Conservation (phyloP, 1,140 invertebrate genomes). For the Polypedilum pembai region DNA sequence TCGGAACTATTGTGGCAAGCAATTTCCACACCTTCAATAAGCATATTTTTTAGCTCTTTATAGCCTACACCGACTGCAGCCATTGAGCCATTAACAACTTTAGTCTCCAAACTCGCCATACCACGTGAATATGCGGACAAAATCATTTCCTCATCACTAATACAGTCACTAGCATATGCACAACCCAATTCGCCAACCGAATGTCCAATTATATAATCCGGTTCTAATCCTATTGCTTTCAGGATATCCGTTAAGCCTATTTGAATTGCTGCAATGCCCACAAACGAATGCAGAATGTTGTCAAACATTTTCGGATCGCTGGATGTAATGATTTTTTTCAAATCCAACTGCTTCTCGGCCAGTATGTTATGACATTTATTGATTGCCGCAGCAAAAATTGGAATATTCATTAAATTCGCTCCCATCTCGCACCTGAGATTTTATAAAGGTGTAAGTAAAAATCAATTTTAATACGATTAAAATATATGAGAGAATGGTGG, state of each 20-base stretch:
- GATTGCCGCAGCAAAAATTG: too few species aligned
- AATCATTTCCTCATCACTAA: constrained; percentile 77
- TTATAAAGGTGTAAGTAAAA: too few species aligned
- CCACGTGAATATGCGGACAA: constrained; percentile 79
- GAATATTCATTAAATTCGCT: too few species aligned
- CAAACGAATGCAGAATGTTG: constrained; percentile 79
- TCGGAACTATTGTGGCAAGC: constrained; percentile 84
- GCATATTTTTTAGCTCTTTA: constrained; percentile 49
- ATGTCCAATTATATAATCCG: constrained; percentile 79
- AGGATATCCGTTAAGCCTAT: constrained; percentile 79
- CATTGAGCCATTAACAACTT: constrained; percentile 73
- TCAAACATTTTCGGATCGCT: constrained; percentile 52
- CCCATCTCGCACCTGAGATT: too few species aligned
- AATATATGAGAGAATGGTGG: too few species aligned
- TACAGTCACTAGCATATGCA: constrained; percentile 78
- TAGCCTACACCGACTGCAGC: constrained; percentile 66
- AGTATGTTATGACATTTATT: too few species aligned
- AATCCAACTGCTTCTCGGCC: too few species aligned
- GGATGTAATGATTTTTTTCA: too few species aligned
- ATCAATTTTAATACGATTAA: too few species aligned
- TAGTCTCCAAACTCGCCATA: constrained; percentile 68
- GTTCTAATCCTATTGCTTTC: constrained; percentile 61
- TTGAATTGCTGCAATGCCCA: constrained; percentile 86
- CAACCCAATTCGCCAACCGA: constrained; percentile 83
- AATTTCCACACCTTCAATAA: constrained; percentile 63